Conservation (phyloP, 2,797 vertebrate species). For the Cyprinodon diabolis region DNA sequence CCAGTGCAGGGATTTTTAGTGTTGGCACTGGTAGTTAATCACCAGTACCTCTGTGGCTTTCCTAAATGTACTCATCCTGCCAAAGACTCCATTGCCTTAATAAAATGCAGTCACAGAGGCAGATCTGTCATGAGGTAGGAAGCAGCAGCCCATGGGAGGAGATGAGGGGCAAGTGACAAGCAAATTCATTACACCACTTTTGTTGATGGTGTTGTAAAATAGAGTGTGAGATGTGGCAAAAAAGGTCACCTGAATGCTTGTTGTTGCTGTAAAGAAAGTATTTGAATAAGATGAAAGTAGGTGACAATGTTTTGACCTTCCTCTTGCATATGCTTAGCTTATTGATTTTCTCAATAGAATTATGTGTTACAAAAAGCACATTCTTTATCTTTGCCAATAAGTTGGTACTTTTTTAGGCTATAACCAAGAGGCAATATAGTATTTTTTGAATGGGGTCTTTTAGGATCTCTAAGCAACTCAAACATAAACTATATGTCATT, state of each 20-base stretch:
- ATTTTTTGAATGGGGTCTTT: neutral
- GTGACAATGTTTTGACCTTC: slow-evolving; percentile 40
- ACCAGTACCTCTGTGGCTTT: slow-evolving; percentile 59
- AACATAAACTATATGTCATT: neutral
- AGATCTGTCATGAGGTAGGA: slow-evolving; percentile 21
- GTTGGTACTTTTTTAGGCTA: neutral
- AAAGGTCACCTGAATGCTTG: slow-evolving; percentile 53
- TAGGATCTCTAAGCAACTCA: neutral
- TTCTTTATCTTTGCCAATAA: neutral
- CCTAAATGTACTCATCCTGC: slow-evolving; percentile 69
- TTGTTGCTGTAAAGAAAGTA: slow-evolving; percentile 40
- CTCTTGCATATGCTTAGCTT: slow-evolving; percentile 20
- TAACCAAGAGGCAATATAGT: neutral
- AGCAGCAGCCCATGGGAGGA: slow-evolving; percentile 23
- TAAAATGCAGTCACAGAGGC: slow-evolving; percentile 61
- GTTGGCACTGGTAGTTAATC: slow-evolving; percentile 57
- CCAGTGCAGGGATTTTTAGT: slow-evolving; percentile 43
- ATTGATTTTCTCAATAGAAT: slow-evolving; percentile 53
- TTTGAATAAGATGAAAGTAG: slow-evolving; percentile 36
- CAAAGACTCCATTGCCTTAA: slow-evolving; percentile 79
- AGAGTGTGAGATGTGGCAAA: slow-evolving; percentile 42
- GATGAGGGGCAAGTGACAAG: slow-evolving; percentile 55
- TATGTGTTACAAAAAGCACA: slow-evolving; percentile 5
- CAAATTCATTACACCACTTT: slow-evolving; percentile 64
- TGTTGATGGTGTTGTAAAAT: slow-evolving; percentile 65